A percentile compares a stretch with the other conserved stretches of the same genome.
phyloP scores from a whole-genome alignment of 2,888 invertebrate species.

The Agrotis segetum region DNA sequence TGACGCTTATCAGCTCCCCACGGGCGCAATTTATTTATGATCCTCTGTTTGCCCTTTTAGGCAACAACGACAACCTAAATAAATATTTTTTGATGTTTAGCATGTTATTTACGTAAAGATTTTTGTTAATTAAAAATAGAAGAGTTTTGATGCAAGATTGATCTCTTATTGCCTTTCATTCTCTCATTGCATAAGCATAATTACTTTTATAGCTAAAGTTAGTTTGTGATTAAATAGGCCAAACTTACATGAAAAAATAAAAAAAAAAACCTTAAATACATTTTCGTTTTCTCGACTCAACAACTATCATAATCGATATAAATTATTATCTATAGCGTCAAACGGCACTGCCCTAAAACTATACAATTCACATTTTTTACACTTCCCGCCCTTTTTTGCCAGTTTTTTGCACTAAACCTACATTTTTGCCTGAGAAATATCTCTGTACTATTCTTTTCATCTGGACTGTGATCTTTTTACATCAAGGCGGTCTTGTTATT shows the following conservation, averaged over 20 bases:
- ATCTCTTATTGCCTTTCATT: constrained; percentile 2
- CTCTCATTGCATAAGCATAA: background rate
- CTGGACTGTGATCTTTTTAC: constrained; percentile 28
- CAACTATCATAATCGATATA: constrained; percentile 36
- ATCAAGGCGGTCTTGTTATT: constrained; percentile 26
- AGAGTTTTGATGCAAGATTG: constrained; percentile 17
- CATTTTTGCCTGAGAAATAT: constrained; percentile 43
- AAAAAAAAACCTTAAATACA: constrained; percentile 15
- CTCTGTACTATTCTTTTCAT: constrained; percentile 41
- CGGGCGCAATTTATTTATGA: too few species aligned
- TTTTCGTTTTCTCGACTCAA: constrained; percentile 38
- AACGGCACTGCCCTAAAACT: constrained; percentile 43
- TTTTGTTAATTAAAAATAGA: constrained; percentile 12
- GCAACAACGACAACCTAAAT: background rate
- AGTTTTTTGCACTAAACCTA: constrained; percentile 37
- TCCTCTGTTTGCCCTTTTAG: too few species aligned
- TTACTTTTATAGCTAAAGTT: constrained; percentile 4
- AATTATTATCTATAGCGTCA: constrained; percentile 36
- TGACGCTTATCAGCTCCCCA: too few species aligned
- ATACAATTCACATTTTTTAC: constrained; percentile 27
- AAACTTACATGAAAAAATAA: background rate
- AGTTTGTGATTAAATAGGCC: background rate
- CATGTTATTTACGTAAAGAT: background rate
- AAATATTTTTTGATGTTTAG: background rate
- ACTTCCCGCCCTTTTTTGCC: constrained; percentile 32